phyloP scores from a whole-genome alignment of 1,140 invertebrate species.

The Lithobius niger region DNA sequence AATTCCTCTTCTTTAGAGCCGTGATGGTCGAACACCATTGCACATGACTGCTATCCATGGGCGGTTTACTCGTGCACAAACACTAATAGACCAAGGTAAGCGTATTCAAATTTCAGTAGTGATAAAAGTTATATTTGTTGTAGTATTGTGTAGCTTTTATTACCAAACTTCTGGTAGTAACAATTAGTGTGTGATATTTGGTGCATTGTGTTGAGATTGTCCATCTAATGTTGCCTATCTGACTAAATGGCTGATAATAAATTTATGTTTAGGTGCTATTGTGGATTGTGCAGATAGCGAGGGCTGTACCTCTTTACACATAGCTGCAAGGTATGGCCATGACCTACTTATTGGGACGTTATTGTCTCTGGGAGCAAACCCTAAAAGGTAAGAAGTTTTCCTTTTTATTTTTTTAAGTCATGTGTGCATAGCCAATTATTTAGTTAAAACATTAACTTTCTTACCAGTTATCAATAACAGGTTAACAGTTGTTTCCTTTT shows the following conservation, averaged over 20 bases:
- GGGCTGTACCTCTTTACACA: conserved; percentile 41
- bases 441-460: too few species aligned
- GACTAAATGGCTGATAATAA: too few species aligned
- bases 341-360: conserved; percentile 39
- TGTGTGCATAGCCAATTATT: too few species aligned
- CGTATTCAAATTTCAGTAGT: too few species aligned
- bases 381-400: conserved; percentile 29
- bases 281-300: conserved; percentile 38
- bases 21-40: conserved; percentile 46
- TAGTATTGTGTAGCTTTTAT: too few species aligned
- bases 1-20: conserved; percentile 30
- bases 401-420: background rate
- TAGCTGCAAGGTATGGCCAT: conserved; percentile 40
- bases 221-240: too few species aligned
- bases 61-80: conserved; percentile 47
- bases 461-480: conserved; percentile 20
- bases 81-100: conserved; percentile 35
- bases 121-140: too few species aligned
- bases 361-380: conserved; percentile 39
- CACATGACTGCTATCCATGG: conserved; percentile 53
- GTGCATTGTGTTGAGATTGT: too few species aligned
- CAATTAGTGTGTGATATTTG: too few species aligned
- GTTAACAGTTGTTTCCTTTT: conserved; percentile 11
- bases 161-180: too few species aligned
- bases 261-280: conserved; percentile 28